Conservation (phyloP, 1,140 invertebrate species). For the Brachionus rotundiformis region DNA sequence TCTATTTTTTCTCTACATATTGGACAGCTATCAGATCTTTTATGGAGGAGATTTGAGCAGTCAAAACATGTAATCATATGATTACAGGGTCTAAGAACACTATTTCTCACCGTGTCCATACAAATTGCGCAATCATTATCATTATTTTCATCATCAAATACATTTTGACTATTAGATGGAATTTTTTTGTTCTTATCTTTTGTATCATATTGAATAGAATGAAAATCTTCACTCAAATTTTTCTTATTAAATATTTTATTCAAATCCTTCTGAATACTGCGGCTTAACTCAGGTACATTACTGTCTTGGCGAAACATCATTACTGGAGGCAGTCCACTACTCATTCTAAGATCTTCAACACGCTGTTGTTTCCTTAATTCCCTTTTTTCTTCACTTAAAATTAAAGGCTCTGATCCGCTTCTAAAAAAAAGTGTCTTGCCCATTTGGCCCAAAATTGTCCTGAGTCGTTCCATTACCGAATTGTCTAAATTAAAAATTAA, state of each 20-base stretch:
- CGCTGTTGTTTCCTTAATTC: constrained; percentile 63
- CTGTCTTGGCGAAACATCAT: neutral
- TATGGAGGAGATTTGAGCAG: constrained; percentile 63
- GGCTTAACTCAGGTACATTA: constrained; percentile 36
- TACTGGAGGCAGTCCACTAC: constrained; percentile 27
- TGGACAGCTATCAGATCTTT: constrained; percentile 65
- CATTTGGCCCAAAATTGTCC: constrained; percentile 64
- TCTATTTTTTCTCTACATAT: constrained; percentile 65
- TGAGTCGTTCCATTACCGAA: constrained; percentile 56
- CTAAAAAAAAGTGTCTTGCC: constrained; percentile 66
- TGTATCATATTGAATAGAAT: neutral
- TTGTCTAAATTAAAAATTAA: constrained; percentile 2
- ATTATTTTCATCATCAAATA: constrained; percentile 41
- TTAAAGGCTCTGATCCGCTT: constrained; percentile 64
- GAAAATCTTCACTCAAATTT: constrained; percentile 12
- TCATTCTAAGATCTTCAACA: constrained; percentile 56
- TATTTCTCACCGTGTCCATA: constrained; percentile 65
- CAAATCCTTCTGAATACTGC: constrained; percentile 16
- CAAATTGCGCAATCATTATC: constrained; percentile 66
- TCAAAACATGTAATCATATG: constrained; percentile 66
- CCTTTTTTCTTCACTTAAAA: constrained; percentile 64
- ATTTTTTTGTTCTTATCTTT: constrained; percentile 6
- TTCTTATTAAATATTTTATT: constrained; percentile 9
- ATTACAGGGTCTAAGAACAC: constrained; percentile 66
- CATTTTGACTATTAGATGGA: neutral